Evolutionary conservation across 2,113 vertebrate genomes (phyloP).

Genomic region (Zonotrichia leucophrys): DNA sequence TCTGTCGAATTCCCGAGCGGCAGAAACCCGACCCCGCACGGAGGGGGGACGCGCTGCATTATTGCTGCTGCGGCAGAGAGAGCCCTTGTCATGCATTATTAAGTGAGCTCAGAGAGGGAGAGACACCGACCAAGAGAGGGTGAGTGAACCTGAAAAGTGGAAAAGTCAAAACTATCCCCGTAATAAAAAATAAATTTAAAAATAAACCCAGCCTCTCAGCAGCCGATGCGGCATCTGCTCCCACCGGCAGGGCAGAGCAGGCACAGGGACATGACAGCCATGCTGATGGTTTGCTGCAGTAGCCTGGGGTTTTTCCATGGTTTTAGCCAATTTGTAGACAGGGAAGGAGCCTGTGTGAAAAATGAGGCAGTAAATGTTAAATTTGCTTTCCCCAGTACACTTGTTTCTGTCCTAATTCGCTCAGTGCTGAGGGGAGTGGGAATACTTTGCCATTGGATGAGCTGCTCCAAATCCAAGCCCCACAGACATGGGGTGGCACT

Average conservation of each 20-base stretch:
- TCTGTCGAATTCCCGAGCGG: slow-evolving; percentile 70
- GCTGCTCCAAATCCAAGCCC: not conserved
- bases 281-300: slow-evolving; percentile 23
- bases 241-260: not conserved
- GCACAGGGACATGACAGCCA: not conserved
- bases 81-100: slow-evolving; percentile 65
- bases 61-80: slow-evolving; percentile 24
- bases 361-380: not conserved
- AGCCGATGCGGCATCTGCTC: not conserved
- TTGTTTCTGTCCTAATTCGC: not conserved
- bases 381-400: too few species aligned
- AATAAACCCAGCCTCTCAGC: not conserved
- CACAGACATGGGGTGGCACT: not conserved
- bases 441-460: not conserved
- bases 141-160: not conserved
- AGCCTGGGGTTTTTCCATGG: not conserved
- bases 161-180: not conserved
- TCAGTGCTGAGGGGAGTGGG: not conserved
- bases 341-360: not conserved
- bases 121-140: not conserved
- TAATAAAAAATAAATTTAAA: not conserved
- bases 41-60: not conserved
- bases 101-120: not conserved
- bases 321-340: not conserved
- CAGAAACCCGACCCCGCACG: slow-evolving; percentile 50